Evolutionary conservation across 1,140 invertebrate species (phyloP), one percentile per base, ranked within the genome.

Genomic region (Pseudomyrmex gracilis): DNA sequence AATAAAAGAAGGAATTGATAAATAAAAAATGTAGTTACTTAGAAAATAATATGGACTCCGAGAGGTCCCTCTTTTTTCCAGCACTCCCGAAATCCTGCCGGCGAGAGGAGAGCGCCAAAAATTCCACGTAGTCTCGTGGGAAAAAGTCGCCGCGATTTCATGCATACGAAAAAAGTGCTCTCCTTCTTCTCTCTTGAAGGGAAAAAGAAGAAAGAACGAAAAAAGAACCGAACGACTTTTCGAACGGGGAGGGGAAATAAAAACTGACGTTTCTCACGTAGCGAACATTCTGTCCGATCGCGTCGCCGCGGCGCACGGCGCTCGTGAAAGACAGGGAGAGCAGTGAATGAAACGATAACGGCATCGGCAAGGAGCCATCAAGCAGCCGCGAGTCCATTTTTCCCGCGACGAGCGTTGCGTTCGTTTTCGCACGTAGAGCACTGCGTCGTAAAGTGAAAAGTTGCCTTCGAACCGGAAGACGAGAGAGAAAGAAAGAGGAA

Each of bases 381-480:
- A 70, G 53, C 76, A 80, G 76, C 64, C 66, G 66, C 64, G 57
- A 66, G 67, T 80, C 60, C 77, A 82, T 85, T 85, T 85, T 85
- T 82, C 66, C 60, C 17, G 73, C 61, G 68, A 58, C 53, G 73
- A 76, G 24, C 5, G 34, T 24, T 55, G 57, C 70, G 71, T 22
- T 70, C 53, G 85, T 63, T 34, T 34, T 84, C 71, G 86, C 84
- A 80, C 86, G 87, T 88, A 87, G 34, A 45, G 24, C 86, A n/a
- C 85, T 15, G 43, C 74, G 66, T 86, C 87, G 87, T 86, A 88
- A 89, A 89, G 88, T 86, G 88, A 89, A 89, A 89, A 89, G 88
- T 89, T 86, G 85, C 73, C 85, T 24, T 57, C n/a, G n/a, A 20
- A 51, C 13, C 43, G 17, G n/a, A 22, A 51, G 13, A 9, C 5